Evolutionary conservation across 1,140 invertebrate species (phyloP).

Genomic region (Amyelois transitella): DNA sequence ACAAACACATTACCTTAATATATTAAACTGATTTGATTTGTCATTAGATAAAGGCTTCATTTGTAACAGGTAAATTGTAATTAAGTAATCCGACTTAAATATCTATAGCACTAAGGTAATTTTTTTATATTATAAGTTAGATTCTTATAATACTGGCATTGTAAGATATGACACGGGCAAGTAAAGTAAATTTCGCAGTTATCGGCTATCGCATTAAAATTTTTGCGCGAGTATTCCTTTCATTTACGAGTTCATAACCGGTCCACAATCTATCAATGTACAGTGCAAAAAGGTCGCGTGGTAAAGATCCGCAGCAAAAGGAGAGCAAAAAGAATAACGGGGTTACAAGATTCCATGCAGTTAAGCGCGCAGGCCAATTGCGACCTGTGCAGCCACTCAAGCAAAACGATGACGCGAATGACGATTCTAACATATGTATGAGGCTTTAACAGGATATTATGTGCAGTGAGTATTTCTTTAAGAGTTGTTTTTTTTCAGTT

Average conservation of each 20-base stretch:
- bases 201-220: not conserved
- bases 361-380: slow-evolving; percentile 16
- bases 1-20: not conserved
- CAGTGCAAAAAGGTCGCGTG: slow-evolving; percentile 31
- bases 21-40: not conserved
- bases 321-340: slow-evolving; percentile 59
- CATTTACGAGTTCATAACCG: slow-evolving; percentile 8
- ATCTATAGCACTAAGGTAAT: no score
- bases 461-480: no score
- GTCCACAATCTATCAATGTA: slow-evolving; percentile 13
- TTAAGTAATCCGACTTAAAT: no score
- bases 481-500: no score
- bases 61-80: no score
- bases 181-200: no score
- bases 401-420: not conserved
- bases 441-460: no score
- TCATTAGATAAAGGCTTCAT: not conserved
- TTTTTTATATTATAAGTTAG: no score
- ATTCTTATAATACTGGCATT: no score
- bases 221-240: not conserved
- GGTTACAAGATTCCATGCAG: slow-evolving; percentile 47
- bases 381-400: not conserved
- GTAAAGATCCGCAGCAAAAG: slow-evolving; percentile 45
- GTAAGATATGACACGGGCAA: not conserved
- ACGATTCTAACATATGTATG: not conserved